Percentiles rank a stretch among this genome's conserved stretches.
These are phyloP conservation scores for Creontiades dilutus DNA, from an alignment of 2,888 invertebrate genomes.

Conservation along the genomic window DNA sequence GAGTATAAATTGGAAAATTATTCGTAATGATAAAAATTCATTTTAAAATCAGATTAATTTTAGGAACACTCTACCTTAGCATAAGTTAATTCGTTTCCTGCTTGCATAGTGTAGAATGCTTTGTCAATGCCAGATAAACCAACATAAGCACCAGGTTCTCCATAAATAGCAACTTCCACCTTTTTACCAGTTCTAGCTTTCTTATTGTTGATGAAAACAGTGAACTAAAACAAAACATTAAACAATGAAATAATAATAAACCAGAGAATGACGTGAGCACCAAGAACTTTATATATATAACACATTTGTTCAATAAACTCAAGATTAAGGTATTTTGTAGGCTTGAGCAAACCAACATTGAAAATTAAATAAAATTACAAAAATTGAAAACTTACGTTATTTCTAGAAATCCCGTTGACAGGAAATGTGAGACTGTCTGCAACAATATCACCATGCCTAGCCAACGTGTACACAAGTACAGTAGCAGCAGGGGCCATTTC, in stretches of 20 bases:
- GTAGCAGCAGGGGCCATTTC: slow-evolving; percentile 97
- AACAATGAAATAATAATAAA: too few species aligned
- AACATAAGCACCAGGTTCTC: slow-evolving; percentile 96
- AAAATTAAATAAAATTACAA: too few species aligned
- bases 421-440: slow-evolving; percentile 97
- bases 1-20: not conserved
- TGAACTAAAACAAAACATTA: slow-evolving; percentile 81
- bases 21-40: not conserved
- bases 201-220: slow-evolving; percentile 92
- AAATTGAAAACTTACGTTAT: slow-evolving; percentile 88
- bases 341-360: too few species aligned
- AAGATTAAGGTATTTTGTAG: too few species aligned
- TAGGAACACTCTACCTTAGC: slow-evolving; percentile 83
- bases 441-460: slow-evolving; percentile 88
- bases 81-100: slow-evolving; percentile 93
- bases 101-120: slow-evolving; percentile 94
- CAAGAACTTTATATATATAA: too few species aligned
- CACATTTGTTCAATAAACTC: too few species aligned
- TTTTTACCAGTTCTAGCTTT: slow-evolving; percentile 96
- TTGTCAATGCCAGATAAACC: slow-evolving; percentile 94
- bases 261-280: too few species aligned
- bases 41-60: too few species aligned
- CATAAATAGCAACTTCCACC: slow-evolving; percentile 95
- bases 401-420: slow-evolving; percentile 95
- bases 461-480: slow-evolving; percentile 92